Percentiles rank a stretch among this genome's conserved stretches.
Evolutionary conservation across 2,113 vertebrate species (phyloP).

Genomic region (Hypanus sabinus): DNA sequence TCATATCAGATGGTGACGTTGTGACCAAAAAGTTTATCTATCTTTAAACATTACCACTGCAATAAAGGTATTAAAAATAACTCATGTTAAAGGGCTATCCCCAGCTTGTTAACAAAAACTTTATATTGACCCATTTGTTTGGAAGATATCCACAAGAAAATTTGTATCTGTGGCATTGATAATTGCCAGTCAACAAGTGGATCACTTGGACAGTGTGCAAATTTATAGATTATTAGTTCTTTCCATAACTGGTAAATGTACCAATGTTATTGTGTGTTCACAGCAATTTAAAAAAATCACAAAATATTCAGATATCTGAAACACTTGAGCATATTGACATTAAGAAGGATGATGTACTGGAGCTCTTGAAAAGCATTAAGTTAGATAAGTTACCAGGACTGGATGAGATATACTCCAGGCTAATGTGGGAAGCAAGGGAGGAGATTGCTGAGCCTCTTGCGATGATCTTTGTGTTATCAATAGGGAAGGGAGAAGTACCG

Average conservation of each 20-base stretch:
- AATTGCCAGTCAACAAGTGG: background rate
- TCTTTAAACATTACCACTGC: background rate
- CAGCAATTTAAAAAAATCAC: background rate
- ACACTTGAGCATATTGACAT: too few species aligned
- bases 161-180: background rate
- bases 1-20: background rate
- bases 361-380: too few species aligned
- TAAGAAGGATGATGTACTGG: too few species aligned
- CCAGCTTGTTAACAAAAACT: background rate
- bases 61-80: background rate
- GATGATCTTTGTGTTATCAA: too few species aligned
- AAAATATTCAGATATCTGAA: too few species aligned
- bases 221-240: background rate
- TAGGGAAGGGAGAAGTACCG: too few species aligned
- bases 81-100: background rate
- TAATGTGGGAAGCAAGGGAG: too few species aligned
- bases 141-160: background rate
- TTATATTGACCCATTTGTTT: background rate
- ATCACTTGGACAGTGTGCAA: background rate
- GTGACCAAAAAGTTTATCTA: background rate
- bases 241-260: background rate
- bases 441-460: too few species aligned
- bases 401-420: too few species aligned
- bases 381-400: too few species aligned
- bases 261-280: background rate